Conservation (phyloP, 1,140 invertebrate genomes). For the Caenorhabditis tropicalis region DNA sequence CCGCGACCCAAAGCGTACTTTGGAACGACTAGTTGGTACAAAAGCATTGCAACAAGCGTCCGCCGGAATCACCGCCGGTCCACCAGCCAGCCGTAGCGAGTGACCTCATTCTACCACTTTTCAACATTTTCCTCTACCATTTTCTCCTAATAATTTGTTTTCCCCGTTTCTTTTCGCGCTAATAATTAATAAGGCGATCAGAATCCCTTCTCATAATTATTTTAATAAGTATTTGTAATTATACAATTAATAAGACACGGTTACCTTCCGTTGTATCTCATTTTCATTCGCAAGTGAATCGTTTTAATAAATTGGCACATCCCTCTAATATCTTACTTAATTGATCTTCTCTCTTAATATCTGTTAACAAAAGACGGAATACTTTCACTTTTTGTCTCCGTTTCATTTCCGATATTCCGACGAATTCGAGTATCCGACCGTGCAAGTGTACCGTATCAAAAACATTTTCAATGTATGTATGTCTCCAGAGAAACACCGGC, state of each 20-base stretch:
- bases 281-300: neutral
- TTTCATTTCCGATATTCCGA: neutral
- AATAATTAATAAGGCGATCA: neutral
- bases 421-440: neutral
- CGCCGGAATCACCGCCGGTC: constrained; percentile 32
- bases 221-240: constrained; percentile 9
- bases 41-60: constrained; percentile 39
- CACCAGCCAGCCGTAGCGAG: constrained; percentile 35
- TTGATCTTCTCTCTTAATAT: neutral
- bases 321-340: neutral
- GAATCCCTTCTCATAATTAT: neutral
- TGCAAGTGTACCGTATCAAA: constrained; percentile 21
- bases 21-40: constrained; percentile 66
- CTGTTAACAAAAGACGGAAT: neutral
- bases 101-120: constrained; percentile 24
- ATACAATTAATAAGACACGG: constrained; percentile 39
- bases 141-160: neutral
- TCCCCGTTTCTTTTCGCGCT: neutral
- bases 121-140: neutral
- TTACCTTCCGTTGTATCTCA: constrained; percentile 42
- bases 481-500: constrained; percentile 17
- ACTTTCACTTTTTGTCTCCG: neutral
- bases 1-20: constrained; percentile 68
- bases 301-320: neutral
- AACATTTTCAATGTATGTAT: constrained; percentile 11